These are phyloP conservation scores for Cacoxenus indagator DNA, from an alignment of 2,888 invertebrate genomes.

Conservation along the genomic window DNA sequence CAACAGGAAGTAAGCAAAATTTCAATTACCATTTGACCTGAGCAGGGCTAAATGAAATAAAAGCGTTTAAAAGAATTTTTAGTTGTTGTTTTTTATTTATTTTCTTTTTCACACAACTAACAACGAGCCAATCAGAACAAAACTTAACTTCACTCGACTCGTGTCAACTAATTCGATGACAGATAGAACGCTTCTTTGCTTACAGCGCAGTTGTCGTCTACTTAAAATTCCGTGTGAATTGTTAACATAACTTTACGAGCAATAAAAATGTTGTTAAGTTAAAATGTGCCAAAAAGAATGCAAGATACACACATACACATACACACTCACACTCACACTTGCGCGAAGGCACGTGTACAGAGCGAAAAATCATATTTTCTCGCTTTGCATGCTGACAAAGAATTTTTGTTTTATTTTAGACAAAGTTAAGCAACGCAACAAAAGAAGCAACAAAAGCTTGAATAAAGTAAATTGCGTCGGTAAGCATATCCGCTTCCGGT, in stretches of 20 bases:
- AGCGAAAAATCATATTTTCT: constrained; percentile 26
- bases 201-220: not conserved
- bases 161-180: not conserved
- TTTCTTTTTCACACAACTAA: too few species aligned
- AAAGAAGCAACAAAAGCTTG: not conserved
- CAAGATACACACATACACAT: not conserved
- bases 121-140: not conserved
- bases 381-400: too few species aligned
- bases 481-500: constrained; percentile 17
- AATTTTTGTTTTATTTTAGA: constrained; percentile 51
- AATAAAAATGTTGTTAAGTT: constrained; percentile 18
- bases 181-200: constrained; percentile 2
- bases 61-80: too few species aligned
- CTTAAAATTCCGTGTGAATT: constrained; percentile 14
- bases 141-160: not conserved
- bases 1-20: too few species aligned
- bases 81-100: too few species aligned
- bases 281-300: constrained; percentile 9
- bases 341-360: constrained; percentile 15
- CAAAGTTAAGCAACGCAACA: constrained; percentile 39
- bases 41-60: too few species aligned
- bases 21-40: too few species aligned
- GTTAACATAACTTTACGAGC: constrained; percentile 20
- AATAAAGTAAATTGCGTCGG: not conserved
- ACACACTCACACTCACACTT: not conserved